These are phyloP conservation scores for Phyllotis vaccarum DNA, from an alignment of 2,797 vertebrate species.

Conservation along the genomic window DNA sequence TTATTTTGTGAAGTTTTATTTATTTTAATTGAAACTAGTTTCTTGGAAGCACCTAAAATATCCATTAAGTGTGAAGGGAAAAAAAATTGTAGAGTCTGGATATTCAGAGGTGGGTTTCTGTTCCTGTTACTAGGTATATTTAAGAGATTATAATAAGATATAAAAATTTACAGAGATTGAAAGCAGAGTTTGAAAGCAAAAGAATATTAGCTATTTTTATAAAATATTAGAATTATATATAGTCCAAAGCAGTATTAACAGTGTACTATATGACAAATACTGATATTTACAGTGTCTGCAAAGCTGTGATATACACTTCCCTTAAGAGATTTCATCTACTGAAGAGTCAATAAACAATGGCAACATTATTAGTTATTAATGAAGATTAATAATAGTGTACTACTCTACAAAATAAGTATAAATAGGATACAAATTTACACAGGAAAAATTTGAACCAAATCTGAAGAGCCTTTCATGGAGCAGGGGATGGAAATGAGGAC, in stretches of 20 bases:
- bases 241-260: background rate
- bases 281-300: background rate
- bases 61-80: background rate
- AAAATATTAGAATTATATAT: constrained; percentile 31
- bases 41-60: constrained; percentile 1
- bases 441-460: background rate
- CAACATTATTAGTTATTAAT: background rate
- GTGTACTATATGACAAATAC: background rate
- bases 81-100: background rate
- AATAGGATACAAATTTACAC: background rate
- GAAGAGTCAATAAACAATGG: background rate
- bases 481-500: background rate
- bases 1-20: constrained; percentile 45
- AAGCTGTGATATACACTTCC: background rate
- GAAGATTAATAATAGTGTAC: background rate
- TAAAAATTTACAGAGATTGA: background rate
- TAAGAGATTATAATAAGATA: background rate
- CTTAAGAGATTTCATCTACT: background rate
- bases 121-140: constrained; percentile 9
- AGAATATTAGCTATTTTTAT: background rate
- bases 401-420: background rate
- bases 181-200: background rate
- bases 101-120: background rate
- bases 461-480: background rate
- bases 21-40: background rate